phyloP scores from a whole-genome alignment of 2,888 invertebrate species.

The Apeira syringaria region DNA sequence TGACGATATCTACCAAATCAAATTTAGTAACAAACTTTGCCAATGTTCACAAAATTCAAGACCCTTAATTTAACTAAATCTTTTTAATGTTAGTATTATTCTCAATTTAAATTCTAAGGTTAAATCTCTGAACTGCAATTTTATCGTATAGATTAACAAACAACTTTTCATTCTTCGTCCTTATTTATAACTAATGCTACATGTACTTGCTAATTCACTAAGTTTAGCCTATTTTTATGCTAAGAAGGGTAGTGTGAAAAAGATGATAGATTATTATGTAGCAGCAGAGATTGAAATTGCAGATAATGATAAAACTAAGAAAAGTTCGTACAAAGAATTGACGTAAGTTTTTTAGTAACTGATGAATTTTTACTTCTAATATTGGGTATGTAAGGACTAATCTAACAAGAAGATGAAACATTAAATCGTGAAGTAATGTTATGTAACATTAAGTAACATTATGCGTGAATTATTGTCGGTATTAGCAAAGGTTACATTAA shows the following conservation, averaged over 20 bases:
- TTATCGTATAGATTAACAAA: slow-evolving; percentile 79
- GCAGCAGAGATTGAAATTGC: slow-evolving; percentile 29
- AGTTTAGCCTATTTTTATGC: slow-evolving; percentile 60
- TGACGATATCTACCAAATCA: slow-evolving; percentile 10
- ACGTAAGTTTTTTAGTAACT: slow-evolving; percentile 40
- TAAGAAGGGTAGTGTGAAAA: slow-evolving; percentile 58
- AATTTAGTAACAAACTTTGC: slow-evolving; percentile 50
- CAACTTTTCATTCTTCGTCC: slow-evolving; percentile 72
- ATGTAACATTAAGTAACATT: no score
- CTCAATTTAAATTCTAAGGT: slow-evolving; percentile 67
- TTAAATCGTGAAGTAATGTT: slow-evolving; percentile 25
- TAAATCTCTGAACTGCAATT: slow-evolving; percentile 82
- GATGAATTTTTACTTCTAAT: not conserved
- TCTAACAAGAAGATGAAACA: slow-evolving; percentile 11
- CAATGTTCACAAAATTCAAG: slow-evolving; percentile 38
- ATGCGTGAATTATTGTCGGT: slow-evolving; percentile 61
- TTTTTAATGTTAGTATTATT: slow-evolving; percentile 63
- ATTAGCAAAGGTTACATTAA: slow-evolving; percentile 46
- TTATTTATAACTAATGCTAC: slow-evolving; percentile 66
- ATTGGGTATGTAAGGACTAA: not conserved
- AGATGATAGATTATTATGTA: slow-evolving; percentile 39
- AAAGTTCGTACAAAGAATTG: slow-evolving; percentile 57
- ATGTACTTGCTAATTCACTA: slow-evolving; percentile 62
- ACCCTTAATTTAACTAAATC: slow-evolving; percentile 51
- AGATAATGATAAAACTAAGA: slow-evolving; percentile 31